Conservation (phyloP, 1,140 invertebrate genomes). For the Trichonephila clavipes region DNA sequence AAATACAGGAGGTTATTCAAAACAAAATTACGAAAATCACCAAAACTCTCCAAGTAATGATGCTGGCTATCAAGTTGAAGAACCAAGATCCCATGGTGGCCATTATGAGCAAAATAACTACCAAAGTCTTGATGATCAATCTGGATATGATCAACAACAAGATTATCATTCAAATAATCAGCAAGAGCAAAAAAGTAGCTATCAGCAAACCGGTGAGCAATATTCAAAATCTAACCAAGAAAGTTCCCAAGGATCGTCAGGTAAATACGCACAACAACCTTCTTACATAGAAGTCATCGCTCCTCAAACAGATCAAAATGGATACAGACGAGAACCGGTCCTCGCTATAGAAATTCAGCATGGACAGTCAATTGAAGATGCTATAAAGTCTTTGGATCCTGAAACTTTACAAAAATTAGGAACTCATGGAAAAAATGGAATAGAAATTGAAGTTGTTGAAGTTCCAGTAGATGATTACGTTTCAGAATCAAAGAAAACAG, state of each 20-base stretch:
- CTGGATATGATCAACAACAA: constrained; percentile 41
- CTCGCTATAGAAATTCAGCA: constrained; percentile 65
- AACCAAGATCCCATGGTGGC: neutral
- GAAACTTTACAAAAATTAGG: constrained; percentile 68
- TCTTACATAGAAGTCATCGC: constrained; percentile 63
- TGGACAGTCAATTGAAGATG: constrained; percentile 68
- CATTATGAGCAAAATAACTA: constrained; percentile 51
- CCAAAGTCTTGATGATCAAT: neutral
- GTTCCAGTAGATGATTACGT: constrained; percentile 69
- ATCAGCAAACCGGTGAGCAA: neutral
- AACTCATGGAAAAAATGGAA: constrained; percentile 58
- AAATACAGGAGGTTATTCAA: neutral
- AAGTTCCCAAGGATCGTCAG: neutral
- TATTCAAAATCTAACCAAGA: neutral
- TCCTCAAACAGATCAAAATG: constrained; percentile 49
- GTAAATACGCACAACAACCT: constrained; percentile 8
- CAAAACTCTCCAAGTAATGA: neutral
- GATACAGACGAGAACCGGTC: constrained; percentile 68
- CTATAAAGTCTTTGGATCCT: constrained; percentile 60
- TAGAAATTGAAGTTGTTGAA: constrained; percentile 76
- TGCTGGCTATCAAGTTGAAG: neutral
- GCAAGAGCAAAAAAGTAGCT: neutral
- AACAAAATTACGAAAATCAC: constrained; percentile 29
- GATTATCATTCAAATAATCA: constrained; percentile 22
- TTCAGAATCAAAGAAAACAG: constrained; percentile 66